Evolutionary conservation across 1,140 invertebrate genomes (phyloP).

Genomic region (Drosophila lacteicornis): DNA sequence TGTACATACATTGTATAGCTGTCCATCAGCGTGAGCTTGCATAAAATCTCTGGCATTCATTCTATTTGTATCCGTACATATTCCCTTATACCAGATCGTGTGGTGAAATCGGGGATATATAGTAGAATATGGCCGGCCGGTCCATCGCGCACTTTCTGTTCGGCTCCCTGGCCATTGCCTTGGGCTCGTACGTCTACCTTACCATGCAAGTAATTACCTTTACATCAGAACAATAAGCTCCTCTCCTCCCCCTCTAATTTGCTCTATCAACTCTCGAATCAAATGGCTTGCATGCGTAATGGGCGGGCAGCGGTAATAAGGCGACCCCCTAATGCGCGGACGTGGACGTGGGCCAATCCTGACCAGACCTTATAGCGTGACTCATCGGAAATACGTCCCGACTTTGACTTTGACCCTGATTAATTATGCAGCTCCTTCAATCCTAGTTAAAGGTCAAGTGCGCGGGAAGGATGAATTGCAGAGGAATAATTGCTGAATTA

Average conservation of each 20-base stretch:
- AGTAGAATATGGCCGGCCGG: slow-evolving; percentile 57
- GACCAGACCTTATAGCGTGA: slow-evolving; percentile 12
- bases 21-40: slow-evolving; percentile 75
- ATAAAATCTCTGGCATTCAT: slow-evolving; percentile 30
- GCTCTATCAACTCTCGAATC: slow-evolving; percentile 4
- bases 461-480: neutral
- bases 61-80: slow-evolving; percentile 34
- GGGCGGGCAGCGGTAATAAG: slow-evolving; percentile 8
- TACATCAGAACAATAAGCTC: slow-evolving; percentile 7
- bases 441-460: slow-evolving; percentile 12
- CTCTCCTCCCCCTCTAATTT: neutral
- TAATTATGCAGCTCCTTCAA: slow-evolving; percentile 20
- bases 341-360: slow-evolving; percentile 32
- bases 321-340: neutral
- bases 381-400: slow-evolving; percentile 7
- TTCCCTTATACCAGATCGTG: slow-evolving; percentile 29
- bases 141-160: slow-evolving; percentile 72
- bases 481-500: neutral
- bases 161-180: slow-evolving; percentile 71
- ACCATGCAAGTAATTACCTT: slow-evolving; percentile 76
- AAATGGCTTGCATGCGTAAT: slow-evolving; percentile 63
- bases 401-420: slow-evolving; percentile 52
- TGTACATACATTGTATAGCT: slow-evolving; percentile 3
- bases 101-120: slow-evolving; percentile 61
- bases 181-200: slow-evolving; percentile 78